Conservation (phyloP, 1,140 invertebrate species). For the Sogatella furcifera region DNA sequence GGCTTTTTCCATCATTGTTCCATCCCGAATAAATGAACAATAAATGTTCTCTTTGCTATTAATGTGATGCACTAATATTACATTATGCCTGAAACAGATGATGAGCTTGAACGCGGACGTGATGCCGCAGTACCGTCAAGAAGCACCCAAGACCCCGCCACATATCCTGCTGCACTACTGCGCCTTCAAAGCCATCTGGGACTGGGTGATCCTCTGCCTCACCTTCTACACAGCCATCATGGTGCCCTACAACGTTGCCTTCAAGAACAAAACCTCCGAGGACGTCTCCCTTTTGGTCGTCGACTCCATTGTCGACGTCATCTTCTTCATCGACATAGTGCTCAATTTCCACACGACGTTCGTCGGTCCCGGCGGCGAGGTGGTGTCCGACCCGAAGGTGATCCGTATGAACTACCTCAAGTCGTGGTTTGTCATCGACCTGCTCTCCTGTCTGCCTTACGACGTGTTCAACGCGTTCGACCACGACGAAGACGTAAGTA, state of each 20-base stretch:
- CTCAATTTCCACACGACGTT: slow-evolving; percentile 99
- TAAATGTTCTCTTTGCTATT: no score
- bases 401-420: slow-evolving; percentile 98
- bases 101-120: slow-evolving; percentile 94
- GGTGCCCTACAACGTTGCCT: slow-evolving; percentile 99
- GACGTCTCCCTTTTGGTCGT: slow-evolving; percentile 93
- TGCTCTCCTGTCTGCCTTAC: slow-evolving; percentile 97
- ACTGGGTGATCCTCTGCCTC: slow-evolving; percentile 98
- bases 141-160: slow-evolving; percentile 98
- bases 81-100: slow-evolving; percentile 49
- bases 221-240: slow-evolving; percentile 99
- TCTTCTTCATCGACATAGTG: slow-evolving; percentile 99
- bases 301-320: slow-evolving; percentile 98
- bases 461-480: slow-evolving; percentile 99
- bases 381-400: slow-evolving; percentile 94
- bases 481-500: slow-evolving; percentile 92
- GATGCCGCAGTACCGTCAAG: slow-evolving; percentile 97
- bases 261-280: slow-evolving; percentile 99
- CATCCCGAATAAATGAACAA: no score
- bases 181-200: slow-evolving; percentile 98
- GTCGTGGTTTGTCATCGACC: slow-evolving; percentile 99
- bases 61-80: no score
- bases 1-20: no score
- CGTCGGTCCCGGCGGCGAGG: slow-evolving; percentile 95
- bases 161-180: slow-evolving; percentile 97